Evolutionary conservation across 1,140 invertebrate genomes (phyloP), one percentile per base, ranked within the genome.

Genomic region (Drosophila nikananu): DNA sequence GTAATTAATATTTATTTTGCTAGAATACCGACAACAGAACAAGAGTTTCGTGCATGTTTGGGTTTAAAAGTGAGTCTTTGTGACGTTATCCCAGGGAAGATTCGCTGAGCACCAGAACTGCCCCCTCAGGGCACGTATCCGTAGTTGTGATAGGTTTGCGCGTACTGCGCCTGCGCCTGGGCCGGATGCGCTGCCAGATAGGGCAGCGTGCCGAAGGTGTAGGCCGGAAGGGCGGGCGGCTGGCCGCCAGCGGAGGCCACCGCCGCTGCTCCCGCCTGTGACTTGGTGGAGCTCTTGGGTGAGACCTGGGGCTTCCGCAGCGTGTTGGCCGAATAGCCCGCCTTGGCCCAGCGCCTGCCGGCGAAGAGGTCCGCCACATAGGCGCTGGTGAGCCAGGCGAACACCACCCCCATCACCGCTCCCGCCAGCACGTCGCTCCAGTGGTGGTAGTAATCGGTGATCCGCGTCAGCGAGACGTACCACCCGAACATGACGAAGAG

Each of bases 371-470:
- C 78, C 27, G 91, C 80, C 15, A 92, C 77, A 52, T 79, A 91
- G 39, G 79, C 54, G n/a, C 70, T 95, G 49, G 95, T 93, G 41
- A 95, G 79, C 68, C 94, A 78, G 51, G 95, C 95, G 42, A 93
- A 94, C 5, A 94, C 70, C 6, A 94, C 81, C 9, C 95, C 95
- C 58, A 95, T 93, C 9, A 82, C 51, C 41, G 94, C 93, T 5
- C 95, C 95, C 35, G 94, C 94, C 0, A 96, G 91, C 3, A 96
- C 95, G 89, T 96, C 96, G 80, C 86, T 91, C 91, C 98, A 99
- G 91, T 99, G 98, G 93, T 99, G 98, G 94, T 99, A 99, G 93
- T 99, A 98, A 94, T 99, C 97, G 2, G 97, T 97, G 23, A 99
- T 95, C 37, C 98, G 94, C 2, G 97, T 96, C 94, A 98, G 95